Evolutionary conservation across 2,888 invertebrate genomes (phyloP).

Genomic region (Salticus scenicus): DNA sequence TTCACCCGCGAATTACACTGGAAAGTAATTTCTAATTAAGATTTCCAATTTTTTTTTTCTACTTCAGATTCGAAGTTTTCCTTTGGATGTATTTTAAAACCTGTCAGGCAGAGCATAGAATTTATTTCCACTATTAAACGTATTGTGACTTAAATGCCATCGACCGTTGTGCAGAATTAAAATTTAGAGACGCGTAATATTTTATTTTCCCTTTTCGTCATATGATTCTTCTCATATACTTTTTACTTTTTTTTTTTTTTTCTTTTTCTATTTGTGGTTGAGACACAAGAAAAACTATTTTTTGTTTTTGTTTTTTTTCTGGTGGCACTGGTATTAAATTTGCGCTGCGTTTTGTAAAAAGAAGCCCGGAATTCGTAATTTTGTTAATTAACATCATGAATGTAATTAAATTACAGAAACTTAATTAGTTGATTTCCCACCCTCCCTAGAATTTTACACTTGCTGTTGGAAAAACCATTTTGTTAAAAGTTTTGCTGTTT

Average conservation of each 20-base stretch:
- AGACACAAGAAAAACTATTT: slow-evolving; percentile 6
- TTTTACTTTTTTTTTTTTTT: slow-evolving; percentile 20
- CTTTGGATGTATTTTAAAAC: neutral
- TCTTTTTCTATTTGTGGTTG: neutral
- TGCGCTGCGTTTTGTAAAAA: slow-evolving; percentile 19
- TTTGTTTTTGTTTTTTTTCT: slow-evolving; percentile 1
- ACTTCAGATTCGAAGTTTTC: neutral
- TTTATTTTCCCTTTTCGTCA: slow-evolving; percentile 37
- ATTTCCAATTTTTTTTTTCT: neutral
- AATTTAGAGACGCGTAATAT: slow-evolving; percentile 38
- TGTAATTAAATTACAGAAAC: slow-evolving; percentile 66
- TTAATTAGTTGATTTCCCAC: slow-evolving; percentile 49
- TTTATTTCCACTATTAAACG: slow-evolving; percentile 37
- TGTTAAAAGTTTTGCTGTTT: slow-evolving; percentile 12
- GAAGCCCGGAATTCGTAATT: slow-evolving; percentile 59
- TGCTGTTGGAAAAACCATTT: neutral
- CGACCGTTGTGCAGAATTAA: slow-evolving; percentile 46
- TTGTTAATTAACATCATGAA: slow-evolving; percentile 68
- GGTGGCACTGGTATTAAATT: slow-evolving; percentile 47
- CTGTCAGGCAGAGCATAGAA: neutral
- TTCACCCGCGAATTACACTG: neutral
- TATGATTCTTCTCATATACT: slow-evolving; percentile 22
- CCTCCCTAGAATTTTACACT: slow-evolving; percentile 7
- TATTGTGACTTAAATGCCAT: slow-evolving; percentile 35
- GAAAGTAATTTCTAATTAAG: slow-evolving; percentile 19